Evolutionary conservation across 1,140 invertebrate genomes (phyloP).

Genomic region (Cotesia vestalis): DNA sequence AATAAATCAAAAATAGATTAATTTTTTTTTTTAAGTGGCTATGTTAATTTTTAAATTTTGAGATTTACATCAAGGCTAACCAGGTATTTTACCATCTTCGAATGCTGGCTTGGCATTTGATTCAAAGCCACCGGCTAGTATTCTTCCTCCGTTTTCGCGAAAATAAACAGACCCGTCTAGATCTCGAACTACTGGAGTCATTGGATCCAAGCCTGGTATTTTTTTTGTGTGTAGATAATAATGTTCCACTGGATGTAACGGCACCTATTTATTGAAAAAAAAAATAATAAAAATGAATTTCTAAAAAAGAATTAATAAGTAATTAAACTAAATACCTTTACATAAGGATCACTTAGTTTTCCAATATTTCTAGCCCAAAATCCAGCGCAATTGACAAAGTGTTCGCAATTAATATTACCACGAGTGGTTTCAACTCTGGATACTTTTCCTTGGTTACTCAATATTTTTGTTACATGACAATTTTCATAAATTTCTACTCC

Average conservation of each 20-base stretch:
- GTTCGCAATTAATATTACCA: constrained; percentile 84
- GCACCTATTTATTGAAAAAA: constrained; percentile 65
- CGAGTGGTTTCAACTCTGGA: constrained; percentile 78
- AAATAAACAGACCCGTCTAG: constrained; percentile 90
- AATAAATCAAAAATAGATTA: too few species aligned
- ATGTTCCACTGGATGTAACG: constrained; percentile 92
- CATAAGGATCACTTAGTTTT: constrained; percentile 81
- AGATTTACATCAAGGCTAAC: constrained; percentile 55
- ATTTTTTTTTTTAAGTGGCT: not conserved
- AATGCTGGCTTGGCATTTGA: constrained; percentile 88
- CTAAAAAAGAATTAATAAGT: constrained; percentile 5
- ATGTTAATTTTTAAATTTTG: not conserved
- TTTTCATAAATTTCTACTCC: constrained; percentile 88
- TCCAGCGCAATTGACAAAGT: constrained; percentile 92
- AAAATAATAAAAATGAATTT: not conserved
- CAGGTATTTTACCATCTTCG: constrained; percentile 76
- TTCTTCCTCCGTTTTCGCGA: constrained; percentile 79
- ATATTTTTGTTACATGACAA: constrained; percentile 77
- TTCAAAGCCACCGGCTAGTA: constrained; percentile 89
- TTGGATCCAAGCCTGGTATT: constrained; percentile 74
- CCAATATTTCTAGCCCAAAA: constrained; percentile 84
- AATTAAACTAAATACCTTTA: constrained; percentile 70
- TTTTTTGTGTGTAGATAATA: constrained; percentile 90
- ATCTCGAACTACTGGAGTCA: constrained; percentile 87
- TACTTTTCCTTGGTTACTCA: constrained; percentile 73